Evolutionary conservation across 2,888 invertebrate genomes (phyloP).

Genomic region (Notocelia uddmanniana): DNA sequence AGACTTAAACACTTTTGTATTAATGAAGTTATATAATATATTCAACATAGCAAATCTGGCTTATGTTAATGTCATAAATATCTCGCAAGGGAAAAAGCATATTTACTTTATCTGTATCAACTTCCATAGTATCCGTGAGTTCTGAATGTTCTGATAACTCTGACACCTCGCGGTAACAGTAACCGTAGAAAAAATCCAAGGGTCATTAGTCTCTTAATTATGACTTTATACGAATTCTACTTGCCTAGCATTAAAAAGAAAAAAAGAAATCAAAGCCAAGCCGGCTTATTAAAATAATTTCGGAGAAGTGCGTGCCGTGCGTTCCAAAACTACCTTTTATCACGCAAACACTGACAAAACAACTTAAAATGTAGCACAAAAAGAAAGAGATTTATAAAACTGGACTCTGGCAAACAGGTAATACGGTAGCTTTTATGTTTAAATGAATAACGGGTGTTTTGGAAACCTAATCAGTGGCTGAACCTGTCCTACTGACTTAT

Average conservation of each 20-base stretch:
- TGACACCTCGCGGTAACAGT: neutral
- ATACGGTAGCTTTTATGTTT: conserved; percentile 48
- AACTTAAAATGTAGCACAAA: conserved; percentile 58
- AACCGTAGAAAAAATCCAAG: conserved; percentile 9
- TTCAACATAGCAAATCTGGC: too few relatives aligned
- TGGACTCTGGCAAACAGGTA: conserved; percentile 51
- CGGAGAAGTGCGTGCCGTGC: conserved; percentile 78
- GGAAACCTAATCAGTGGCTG: conserved; percentile 75
- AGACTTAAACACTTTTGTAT: too few relatives aligned
- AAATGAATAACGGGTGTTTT: conserved; percentile 44
- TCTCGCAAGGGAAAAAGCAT: too few relatives aligned
- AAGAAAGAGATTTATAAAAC: conserved; percentile 50
- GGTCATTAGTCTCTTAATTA: conserved; percentile 41
- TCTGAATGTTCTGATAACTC: neutral
- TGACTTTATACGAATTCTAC: conserved; percentile 28
- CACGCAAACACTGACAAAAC: conserved; percentile 70
- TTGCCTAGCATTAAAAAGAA: conserved; percentile 48
- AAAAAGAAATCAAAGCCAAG: conserved; percentile 74
- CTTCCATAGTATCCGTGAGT: too few relatives aligned
- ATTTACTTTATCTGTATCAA: too few relatives aligned
- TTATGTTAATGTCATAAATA: too few relatives aligned
- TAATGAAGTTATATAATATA: too few relatives aligned
- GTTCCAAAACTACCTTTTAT: conserved; percentile 69
- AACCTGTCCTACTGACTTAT: conserved; percentile 75
- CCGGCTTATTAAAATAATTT: conserved; percentile 85